Evolutionary conservation across 2,888 invertebrate genomes (phyloP), one percentile per base, ranked within the genome.

Genomic region (Atrina japonica): DNA sequence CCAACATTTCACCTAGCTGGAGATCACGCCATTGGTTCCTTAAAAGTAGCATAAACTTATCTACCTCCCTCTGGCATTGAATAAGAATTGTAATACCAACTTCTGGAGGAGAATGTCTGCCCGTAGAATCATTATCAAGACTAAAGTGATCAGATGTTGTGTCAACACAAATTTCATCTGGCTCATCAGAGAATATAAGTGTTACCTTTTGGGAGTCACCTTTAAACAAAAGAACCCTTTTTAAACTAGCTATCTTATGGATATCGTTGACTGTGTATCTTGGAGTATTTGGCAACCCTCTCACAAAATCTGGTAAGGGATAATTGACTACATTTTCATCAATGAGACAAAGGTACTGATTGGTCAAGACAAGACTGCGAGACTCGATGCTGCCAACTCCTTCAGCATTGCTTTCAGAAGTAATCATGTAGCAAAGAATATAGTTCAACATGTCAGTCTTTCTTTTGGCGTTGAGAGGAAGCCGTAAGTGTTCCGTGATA

Each of bases 271-370:
- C 79, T 25, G 81, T 75, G 50, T 86, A 84, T 41, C 85, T 77
- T 0, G 88, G 86, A 14, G 83, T 83, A 41, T 83, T 84, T 6
- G 89, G 89, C 6, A 87, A 73, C 11, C 86, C 86, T n/a, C 85
- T 74, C 7, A 84, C 86, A 79, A 89, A 89, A 49, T 88, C 88
- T 5, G 89, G 89, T n/a, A 89, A 71, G 0, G 90, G 90, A 65
- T 89, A 89, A 68, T 86, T 88, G 40, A 88, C 88, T 30, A 86
- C 67, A 77, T 89, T 88, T 61, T 89, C 90, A 47, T 75, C 75
- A 2, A 83, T 80, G 30, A 90, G 74, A 66, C 85, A 86, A n/a
- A 90, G 53, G 64, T 86, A 82, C 23, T 79, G 77, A 63, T 86
- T 83, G 45, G 88, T 88, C 35, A 90, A 67, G 21, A 89, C 82